These are phyloP conservation scores for Falco biarmicus DNA, from an alignment of 2,797 vertebrate species.

Conservation along the genomic window DNA sequence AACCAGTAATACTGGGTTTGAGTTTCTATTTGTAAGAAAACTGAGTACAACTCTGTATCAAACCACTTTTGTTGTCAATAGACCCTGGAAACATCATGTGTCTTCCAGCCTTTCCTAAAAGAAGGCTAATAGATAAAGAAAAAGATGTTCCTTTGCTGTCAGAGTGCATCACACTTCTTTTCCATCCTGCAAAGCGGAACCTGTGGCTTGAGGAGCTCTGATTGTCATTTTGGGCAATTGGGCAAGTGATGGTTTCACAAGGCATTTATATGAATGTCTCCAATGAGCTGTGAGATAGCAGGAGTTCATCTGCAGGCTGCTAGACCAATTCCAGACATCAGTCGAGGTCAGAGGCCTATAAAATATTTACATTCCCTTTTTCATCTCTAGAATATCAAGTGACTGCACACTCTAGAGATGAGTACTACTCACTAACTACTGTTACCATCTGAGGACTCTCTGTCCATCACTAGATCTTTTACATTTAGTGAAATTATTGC, in stretches of 20 bases:
- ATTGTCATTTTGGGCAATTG: constrained; percentile 38
- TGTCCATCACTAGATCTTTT: background rate
- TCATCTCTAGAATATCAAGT: constrained; percentile 11
- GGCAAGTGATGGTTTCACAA: constrained; percentile 20
- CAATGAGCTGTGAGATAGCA: background rate
- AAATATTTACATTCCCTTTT: constrained; percentile 45
- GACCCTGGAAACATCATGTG: background rate
- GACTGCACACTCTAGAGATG: background rate
- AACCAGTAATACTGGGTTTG: background rate
- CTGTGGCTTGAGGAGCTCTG: constrained; percentile 5
- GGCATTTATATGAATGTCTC: background rate
- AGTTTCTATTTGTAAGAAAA: constrained; percentile 11
- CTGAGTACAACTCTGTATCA: background rate
- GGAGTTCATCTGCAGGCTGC: background rate
- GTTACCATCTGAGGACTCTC: background rate
- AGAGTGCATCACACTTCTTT: background rate
- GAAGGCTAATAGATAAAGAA: constrained; percentile 41
- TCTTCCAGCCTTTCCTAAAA: background rate
- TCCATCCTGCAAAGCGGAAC: constrained; percentile 45
- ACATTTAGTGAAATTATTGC: background rate
- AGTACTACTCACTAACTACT: background rate
- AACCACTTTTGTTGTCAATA: constrained; percentile 16
- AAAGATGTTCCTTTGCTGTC: constrained; percentile 38
- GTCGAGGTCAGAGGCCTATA: background rate
- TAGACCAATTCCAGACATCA: background rate